These are phyloP conservation scores for Gallinago stenura DNA, from an alignment of 2,797 vertebrate genomes.

Conservation along the genomic window DNA sequence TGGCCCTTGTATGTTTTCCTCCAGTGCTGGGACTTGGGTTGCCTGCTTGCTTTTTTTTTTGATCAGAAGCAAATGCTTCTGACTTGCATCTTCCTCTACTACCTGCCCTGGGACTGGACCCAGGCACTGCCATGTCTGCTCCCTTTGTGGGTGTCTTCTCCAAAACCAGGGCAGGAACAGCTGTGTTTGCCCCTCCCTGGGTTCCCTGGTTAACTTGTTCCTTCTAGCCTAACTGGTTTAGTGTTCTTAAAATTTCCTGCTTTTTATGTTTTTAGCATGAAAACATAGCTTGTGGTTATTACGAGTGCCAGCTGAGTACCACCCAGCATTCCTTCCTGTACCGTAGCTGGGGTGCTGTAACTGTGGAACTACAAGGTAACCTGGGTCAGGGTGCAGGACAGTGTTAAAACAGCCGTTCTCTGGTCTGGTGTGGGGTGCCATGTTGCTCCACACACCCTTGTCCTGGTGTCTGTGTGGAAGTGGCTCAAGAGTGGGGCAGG, in stretches of 20 bases:
- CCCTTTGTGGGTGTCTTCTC: neutral
- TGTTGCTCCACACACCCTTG: neutral
- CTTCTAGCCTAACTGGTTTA: neutral
- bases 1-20: neutral
- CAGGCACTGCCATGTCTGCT: neutral
- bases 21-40: neutral
- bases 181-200: accelerated
- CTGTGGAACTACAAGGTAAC: neutral
- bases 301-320: neutral
- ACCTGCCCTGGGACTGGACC: neutral
- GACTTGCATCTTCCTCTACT: neutral
- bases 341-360: neutral
- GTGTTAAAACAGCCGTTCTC: neutral
- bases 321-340: neutral
- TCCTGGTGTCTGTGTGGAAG: accelerated
- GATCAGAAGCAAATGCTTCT: neutral
- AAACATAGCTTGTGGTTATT: neutral
- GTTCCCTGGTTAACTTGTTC: neutral
- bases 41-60: neutral
- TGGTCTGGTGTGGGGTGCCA: accelerated
- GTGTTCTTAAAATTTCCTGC: neutral
- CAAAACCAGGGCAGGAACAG: neutral
- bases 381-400: neutral
- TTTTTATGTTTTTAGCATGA: neutral
- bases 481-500: neutral